Base-by-base conservation (phyloP, 2,888 invertebrate genomes). In the Carpatolechia fugitivella region DNA sequence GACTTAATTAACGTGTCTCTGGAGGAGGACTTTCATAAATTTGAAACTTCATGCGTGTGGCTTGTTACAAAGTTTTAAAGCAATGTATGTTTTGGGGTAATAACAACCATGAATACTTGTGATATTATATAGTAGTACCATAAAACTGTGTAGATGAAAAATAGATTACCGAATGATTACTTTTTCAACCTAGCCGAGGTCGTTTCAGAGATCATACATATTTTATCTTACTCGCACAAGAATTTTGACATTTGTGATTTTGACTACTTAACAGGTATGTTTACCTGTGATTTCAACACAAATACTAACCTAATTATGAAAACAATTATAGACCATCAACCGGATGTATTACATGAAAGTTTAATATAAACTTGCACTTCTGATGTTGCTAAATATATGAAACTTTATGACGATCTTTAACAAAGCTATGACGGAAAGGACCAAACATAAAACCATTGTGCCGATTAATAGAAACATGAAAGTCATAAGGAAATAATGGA, bases 1-100 rank as follows among this genome's bases (percentile, higher is more conserved):
- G 74, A 69, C 76, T 82, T 85, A 87, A 89, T 88, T 88, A 88
- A 82, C 76, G 73, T 80, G 80, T 85, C 85, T 72, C 82, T 73
- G 40, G 40, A 31, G 52, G 41, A 52, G 59, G 75, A 69, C 78
- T 81, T 83, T 80, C 80, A 78, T 83, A 50, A 82, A 81, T 76
- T 80, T 74, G 69, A 75, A 76, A 81, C 72, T 70, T 74, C 65
- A 73, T 58, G 75, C 78, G 72, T 63, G 61, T 54, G 31, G 11
- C 18, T 47, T 29, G 50, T 50, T 50, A 38, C 11, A 50, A 50
- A 50, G 38, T 50, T 50, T 50, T 16, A 24, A 29, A 14, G 16
- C 4, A 11, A n/a, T n/a, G 35, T 31, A 16, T 49, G 49, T 49
- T 49, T 49, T 4, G 31, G n/a, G 33, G 18, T 10, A n/a, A 24